These are phyloP conservation scores for Muntiacus reevesi DNA, from an alignment of 2,113 vertebrate species.

Conservation along the genomic window DNA sequence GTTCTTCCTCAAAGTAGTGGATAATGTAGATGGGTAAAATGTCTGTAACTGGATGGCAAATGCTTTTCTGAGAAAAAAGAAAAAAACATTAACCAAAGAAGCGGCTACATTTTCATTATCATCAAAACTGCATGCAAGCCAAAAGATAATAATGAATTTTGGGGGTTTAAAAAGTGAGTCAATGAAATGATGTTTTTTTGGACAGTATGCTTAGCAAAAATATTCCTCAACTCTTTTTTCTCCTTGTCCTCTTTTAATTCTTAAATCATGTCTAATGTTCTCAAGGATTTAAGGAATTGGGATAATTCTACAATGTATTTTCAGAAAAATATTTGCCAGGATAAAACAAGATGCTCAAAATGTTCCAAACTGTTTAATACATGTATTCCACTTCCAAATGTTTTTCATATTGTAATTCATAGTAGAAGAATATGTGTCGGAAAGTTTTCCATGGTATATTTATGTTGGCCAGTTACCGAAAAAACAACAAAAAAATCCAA, in stretches of 20 bases:
- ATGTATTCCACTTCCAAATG: background rate
- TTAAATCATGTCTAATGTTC: background rate
- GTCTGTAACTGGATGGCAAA: background rate
- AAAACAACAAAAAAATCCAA: background rate
- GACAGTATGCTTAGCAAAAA: background rate
- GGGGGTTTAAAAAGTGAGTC: background rate
- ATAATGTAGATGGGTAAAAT: background rate
- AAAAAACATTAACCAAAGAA: background rate
- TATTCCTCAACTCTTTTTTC: background rate
- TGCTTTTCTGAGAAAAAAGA: background rate
- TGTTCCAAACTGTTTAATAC: background rate
- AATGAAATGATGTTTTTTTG: background rate
- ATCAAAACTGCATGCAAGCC: background rate
- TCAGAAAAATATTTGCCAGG: background rate
- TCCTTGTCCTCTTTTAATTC: background rate
- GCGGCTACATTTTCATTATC: background rate
- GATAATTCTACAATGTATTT: background rate
- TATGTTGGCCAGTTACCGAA: background rate
- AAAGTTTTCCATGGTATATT: background rate
- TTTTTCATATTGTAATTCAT: background rate
- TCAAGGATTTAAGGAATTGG: background rate
- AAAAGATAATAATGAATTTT: background rate
- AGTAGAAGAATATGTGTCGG: background rate
- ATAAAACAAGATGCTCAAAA: background rate
- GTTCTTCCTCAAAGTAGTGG: background rate